Conservation (phyloP, 2,888 invertebrate species). For the Drosophila percnosoma region DNA sequence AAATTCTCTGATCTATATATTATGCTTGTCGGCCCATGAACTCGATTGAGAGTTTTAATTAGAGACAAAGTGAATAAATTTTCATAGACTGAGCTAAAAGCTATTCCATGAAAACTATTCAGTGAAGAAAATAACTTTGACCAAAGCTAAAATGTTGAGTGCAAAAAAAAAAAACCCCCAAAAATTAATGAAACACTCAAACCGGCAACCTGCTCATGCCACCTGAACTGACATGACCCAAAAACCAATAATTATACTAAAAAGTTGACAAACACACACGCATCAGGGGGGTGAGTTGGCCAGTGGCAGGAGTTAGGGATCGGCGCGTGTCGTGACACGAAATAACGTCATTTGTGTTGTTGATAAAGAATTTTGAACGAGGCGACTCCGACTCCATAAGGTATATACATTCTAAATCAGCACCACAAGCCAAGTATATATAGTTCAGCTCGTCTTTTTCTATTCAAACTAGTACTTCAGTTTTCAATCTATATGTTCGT, state of each 20-base stretch:
- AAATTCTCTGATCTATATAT: not conserved
- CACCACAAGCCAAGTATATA: not conserved
- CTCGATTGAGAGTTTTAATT: conserved; percentile 14
- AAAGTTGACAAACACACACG: conserved; percentile 60
- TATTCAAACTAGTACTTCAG: not conserved
- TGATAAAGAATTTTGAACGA: not conserved
- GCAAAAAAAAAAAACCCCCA: conserved; percentile 6
- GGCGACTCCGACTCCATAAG: not conserved
- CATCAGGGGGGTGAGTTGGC: not conserved
- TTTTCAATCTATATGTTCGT: not conserved
- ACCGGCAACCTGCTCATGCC: conserved; percentile 40
- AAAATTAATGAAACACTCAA: conserved; percentile 64
- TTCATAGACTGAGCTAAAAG: conserved; percentile 7
- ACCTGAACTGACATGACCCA: conserved; percentile 21
- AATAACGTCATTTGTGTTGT: not conserved
- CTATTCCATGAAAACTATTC: not conserved
- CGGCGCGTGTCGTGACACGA: not conserved
- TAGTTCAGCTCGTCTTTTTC: not conserved
- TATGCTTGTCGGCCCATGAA: not conserved
- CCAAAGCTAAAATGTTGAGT: conserved; percentile 24
- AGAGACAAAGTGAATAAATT: not conserved
- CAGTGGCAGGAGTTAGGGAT: not conserved
- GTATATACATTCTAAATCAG: not conserved
- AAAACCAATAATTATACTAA: conserved; percentile 70
- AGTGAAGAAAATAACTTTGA: conserved; percentile 12